phyloP scores from a whole-genome alignment of 2,113 vertebrate species.

The Aythya baeri region DNA sequence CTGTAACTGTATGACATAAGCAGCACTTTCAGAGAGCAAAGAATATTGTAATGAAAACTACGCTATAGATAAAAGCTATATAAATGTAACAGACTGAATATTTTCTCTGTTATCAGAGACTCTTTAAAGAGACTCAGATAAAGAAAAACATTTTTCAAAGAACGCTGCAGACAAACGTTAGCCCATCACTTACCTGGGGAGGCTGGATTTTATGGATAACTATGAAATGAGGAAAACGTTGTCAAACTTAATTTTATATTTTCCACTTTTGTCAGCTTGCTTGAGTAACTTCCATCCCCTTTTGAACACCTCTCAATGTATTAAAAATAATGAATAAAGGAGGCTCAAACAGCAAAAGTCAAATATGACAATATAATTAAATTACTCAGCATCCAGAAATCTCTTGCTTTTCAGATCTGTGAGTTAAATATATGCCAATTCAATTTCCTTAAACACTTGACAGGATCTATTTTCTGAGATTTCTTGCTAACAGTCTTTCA shows the following conservation, averaged over 20 bases:
- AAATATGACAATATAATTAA: slow-evolving; percentile 65
- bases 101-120: neutral
- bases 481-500: slow-evolving; percentile 73
- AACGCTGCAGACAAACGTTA: neutral
- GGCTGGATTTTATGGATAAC: neutral
- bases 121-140: neutral
- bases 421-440: slow-evolving; percentile 67
- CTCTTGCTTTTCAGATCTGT: slow-evolving; percentile 17
- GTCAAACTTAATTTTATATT: neutral
- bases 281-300: neutral
- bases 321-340: slow-evolving; percentile 60
- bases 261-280: neutral
- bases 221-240: neutral
- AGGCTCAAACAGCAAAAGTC: slow-evolving; percentile 8
- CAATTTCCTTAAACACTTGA: slow-evolving; percentile 74
- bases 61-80: neutral
- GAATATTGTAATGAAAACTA: neutral
- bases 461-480: slow-evolving; percentile 71
- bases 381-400: slow-evolving; percentile 59
- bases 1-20: neutral
- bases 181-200: neutral
- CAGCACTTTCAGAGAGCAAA: neutral
- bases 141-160: neutral
- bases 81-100: neutral
- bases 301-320: slow-evolving; percentile 7